Percentiles rank a stretch among this genome's conserved stretches.
Evolutionary conservation across 2,888 invertebrate species (phyloP).

Genomic region (Epistrophella euchroma): DNA sequence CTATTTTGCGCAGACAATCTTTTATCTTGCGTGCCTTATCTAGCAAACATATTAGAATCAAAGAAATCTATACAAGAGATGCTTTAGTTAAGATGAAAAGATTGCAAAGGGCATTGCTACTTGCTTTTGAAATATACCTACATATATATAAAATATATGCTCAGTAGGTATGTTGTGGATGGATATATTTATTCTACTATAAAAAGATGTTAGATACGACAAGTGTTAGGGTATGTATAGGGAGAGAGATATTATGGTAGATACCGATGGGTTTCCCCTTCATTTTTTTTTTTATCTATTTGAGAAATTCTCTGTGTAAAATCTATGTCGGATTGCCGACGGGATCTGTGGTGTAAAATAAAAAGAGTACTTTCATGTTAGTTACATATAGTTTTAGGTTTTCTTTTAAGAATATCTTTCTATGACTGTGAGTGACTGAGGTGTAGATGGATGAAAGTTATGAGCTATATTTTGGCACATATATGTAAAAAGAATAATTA

Average conservation of each 20-base stretch:
- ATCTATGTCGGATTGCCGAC: slow-evolving; percentile 46
- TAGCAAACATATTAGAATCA: slow-evolving; percentile 66
- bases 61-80: slow-evolving; percentile 54
- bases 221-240: slow-evolving; percentile 11
- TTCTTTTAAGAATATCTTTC: not conserved
- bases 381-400: not conserved
- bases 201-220: slow-evolving; percentile 21
- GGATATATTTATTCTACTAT: not conserved
- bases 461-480: slow-evolving; percentile 16
- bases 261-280: slow-evolving; percentile 22
- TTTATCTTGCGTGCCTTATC: slow-evolving; percentile 66
- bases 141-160: not conserved
- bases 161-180: not conserved
- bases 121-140: slow-evolving; percentile 26
- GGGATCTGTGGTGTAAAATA: slow-evolving; percentile 38
- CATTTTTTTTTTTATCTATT: not conserved
- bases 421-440: not conserved
- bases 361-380: not conserved
- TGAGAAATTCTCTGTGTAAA: not conserved
- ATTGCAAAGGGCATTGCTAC: slow-evolving; percentile 72
- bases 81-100: slow-evolving; percentile 46
- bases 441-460: not conserved
- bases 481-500: too few relatives aligned
- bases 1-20: slow-evolving; percentile 63
- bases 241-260: not conserved